Conservation (phyloP, 2,113 vertebrate genomes). For the Indicator indicator region DNA sequence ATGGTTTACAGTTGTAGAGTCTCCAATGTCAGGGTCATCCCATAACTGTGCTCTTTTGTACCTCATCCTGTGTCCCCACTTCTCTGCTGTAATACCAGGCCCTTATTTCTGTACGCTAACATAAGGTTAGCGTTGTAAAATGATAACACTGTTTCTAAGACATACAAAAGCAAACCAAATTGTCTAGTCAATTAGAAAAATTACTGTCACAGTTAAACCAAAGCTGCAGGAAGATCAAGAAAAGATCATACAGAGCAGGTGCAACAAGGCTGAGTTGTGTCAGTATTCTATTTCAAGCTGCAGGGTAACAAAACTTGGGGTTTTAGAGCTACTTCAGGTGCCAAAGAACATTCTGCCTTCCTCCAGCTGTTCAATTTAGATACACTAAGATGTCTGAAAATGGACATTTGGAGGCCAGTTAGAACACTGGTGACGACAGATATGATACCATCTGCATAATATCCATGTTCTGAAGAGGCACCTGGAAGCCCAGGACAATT, state of each 20-base stretch:
- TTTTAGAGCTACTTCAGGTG: not conserved
- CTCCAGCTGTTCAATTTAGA: not conserved
- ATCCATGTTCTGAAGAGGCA: not conserved
- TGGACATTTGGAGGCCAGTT: not conserved
- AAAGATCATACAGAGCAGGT: not conserved
- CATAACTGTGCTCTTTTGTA: not conserved
- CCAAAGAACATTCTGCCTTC: not conserved
- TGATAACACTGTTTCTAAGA: not conserved
- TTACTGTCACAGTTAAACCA: not conserved
- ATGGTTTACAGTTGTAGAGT: not conserved
- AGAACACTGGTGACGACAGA: not conserved
- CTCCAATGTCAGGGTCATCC: not conserved
- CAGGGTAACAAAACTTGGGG: accelerated
- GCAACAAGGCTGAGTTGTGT: not conserved
- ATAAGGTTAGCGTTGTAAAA: not conserved
- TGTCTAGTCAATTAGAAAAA: not conserved
- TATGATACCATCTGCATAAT: not conserved
- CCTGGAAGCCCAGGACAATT: not conserved
- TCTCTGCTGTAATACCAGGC: not conserved
- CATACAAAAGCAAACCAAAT: not conserved
- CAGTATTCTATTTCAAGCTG: not conserved
- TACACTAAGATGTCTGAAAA: not conserved
- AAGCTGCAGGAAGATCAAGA: not conserved
- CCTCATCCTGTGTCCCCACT: not conserved
- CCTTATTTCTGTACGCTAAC: not conserved